Evolutionary conservation across 2,113 vertebrate species (phyloP).

Genomic region (Rutilus rutilus): DNA sequence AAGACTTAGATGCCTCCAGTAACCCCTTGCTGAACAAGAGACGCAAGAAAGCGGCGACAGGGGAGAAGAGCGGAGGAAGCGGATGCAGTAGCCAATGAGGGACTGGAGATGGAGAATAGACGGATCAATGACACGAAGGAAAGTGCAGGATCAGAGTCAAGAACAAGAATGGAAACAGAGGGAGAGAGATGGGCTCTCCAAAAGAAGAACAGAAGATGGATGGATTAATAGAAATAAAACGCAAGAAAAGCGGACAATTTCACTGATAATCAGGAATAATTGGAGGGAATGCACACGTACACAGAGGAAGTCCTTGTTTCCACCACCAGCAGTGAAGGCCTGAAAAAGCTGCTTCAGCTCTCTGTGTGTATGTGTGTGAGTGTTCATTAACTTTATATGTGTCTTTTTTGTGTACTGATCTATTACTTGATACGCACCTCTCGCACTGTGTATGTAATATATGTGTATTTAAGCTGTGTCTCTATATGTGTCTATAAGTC

Average conservation of each 20-base stretch:
- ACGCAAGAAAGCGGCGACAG: constrained; percentile 85
- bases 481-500: background rate
- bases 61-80: constrained; percentile 69
- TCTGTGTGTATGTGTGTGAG: background rate
- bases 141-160: background rate
- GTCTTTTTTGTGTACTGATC: constrained; percentile 28
- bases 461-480: background rate
- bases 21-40: constrained; percentile 95
- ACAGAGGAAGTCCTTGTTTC: background rate
- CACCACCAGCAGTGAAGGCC: constrained; percentile 14
- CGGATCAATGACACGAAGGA: background rate
- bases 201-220: background rate
- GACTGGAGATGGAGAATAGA: background rate
- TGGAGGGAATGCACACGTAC: background rate
- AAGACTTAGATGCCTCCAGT: constrained; percentile 94
- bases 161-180: background rate
- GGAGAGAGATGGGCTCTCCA: background rate
- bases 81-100: constrained; percentile 85
- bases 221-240: background rate
- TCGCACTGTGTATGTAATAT: background rate
- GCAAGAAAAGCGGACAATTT: constrained; percentile 14
- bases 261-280: background rate
- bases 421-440: background rate
- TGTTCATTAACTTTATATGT: background rate
- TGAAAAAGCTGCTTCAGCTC: constrained; percentile 8